Conservation (phyloP, 2,888 invertebrate species). For the Blastobasis adustella region DNA sequence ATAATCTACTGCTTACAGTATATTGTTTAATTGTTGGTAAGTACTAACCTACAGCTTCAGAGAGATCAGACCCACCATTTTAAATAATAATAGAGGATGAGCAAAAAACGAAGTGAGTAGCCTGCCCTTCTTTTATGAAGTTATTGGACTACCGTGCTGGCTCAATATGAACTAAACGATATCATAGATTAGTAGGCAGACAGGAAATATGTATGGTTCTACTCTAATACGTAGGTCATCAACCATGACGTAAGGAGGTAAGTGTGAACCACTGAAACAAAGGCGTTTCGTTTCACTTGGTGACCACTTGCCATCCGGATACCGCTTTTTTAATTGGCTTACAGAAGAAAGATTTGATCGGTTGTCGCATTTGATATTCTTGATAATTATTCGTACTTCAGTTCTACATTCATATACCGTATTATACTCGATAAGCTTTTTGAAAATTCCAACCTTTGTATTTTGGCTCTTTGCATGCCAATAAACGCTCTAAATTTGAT, state of each 20-base stretch:
- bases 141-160: too few relatives aligned
- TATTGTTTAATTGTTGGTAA: too few relatives aligned
- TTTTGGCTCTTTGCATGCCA: background rate
- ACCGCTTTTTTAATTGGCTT: background rate
- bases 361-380: background rate
- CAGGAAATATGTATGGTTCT: slow-evolving; percentile 1
- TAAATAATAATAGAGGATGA: too few relatives aligned
- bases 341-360: background rate
- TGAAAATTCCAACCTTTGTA: slow-evolving; percentile 4
- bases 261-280: background rate
- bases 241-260: background rate
- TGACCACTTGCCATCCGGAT: background rate
- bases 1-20: too few relatives aligned
- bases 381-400: slow-evolving; percentile 2
- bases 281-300: background rate
- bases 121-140: too few relatives aligned
- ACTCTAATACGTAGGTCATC: background rate
- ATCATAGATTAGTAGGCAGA: background rate
- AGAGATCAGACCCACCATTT: too few relatives aligned
- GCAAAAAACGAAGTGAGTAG: too few relatives aligned
- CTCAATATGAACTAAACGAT: too few relatives aligned
- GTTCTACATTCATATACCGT: slow-evolving; percentile 3
- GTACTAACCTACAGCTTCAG: too few relatives aligned
- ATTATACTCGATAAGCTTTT: slow-evolving; percentile 1
- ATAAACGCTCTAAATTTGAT: background rate